Percentiles rank a stretch among this genome's conserved stretches.
Evolutionary conservation across 2,888 invertebrate genomes (phyloP).

Genomic region (Platypus cylindrus): DNA sequence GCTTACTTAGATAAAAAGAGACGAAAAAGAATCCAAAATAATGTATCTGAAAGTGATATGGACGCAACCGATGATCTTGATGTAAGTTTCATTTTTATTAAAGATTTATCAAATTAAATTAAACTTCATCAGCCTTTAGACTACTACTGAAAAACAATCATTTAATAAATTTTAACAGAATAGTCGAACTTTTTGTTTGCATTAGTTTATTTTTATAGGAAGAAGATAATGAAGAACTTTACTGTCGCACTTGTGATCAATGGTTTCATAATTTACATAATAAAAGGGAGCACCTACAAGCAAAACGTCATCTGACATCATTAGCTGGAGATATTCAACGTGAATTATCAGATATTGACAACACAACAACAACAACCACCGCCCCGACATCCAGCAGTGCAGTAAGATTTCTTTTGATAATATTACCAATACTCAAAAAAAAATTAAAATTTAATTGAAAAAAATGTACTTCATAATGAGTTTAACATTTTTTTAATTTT

Average conservation of each 20-base stretch:
- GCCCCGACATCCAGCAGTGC: constrained; percentile 8
- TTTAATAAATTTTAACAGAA: too few species aligned
- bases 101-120: too few species aligned
- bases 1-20: constrained; percentile 40
- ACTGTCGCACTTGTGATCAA: constrained; percentile 45
- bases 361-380: constrained; percentile 4
- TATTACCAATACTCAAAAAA: constrained; percentile 5
- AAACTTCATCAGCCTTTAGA: too few species aligned
- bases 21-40: constrained; percentile 33
- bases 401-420: constrained; percentile 7
- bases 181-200: neutral
- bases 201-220: constrained; percentile 30
- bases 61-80: constrained; percentile 42
- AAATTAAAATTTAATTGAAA: constrained; percentile 15
- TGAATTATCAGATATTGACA: constrained; percentile 25
- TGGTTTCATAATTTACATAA: constrained; percentile 46
- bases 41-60: constrained; percentile 38
- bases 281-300: constrained; percentile 45
- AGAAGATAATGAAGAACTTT: constrained; percentile 42
- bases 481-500: too few species aligned
- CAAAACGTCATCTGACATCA: constrained; percentile 40
- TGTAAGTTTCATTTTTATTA: constrained; percentile 26
- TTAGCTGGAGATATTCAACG: constrained; percentile 33
- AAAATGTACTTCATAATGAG: too few species aligned
- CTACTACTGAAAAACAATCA: too few species aligned